phyloP scores from a whole-genome alignment of 2,797 vertebrate genomes.

The Enteromius anoplus region DNA sequence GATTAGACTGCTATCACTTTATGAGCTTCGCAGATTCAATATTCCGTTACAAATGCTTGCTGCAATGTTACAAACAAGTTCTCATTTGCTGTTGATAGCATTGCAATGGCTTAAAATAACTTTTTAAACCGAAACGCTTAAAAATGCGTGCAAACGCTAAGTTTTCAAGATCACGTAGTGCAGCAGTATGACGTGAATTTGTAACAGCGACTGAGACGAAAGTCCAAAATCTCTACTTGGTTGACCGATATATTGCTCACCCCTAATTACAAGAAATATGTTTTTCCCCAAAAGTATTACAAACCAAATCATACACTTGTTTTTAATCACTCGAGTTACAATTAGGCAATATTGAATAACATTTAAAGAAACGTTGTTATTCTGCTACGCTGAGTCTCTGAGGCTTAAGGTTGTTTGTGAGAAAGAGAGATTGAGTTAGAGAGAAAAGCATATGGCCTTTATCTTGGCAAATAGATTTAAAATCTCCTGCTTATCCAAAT shows the following conservation, averaged over 20 bases:
- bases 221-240: neutral
- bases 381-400: neutral
- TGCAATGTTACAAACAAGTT: neutral
- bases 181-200: neutral
- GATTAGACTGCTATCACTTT: neutral
- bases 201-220: neutral
- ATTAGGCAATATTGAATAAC: neutral
- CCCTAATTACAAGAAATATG: neutral
- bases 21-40: neutral
- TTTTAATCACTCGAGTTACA: neutral
- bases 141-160: neutral
- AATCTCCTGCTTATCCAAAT: conserved; percentile 41
- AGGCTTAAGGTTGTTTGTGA: conserved; percentile 12
- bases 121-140: neutral
- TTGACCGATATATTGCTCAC: neutral
- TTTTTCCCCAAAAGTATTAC: neutral
- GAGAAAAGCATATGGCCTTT: conserved; percentile 42
- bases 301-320: neutral
- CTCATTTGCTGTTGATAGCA: neutral
- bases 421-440: neutral
- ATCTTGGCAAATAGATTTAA: conserved; percentile 46
- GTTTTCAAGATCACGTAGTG: neutral
- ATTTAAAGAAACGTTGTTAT: neutral
- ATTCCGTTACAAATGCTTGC: neutral
- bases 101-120: neutral